Percentiles rank a stretch among this genome's conserved stretches.
Evolutionary conservation across 1,140 invertebrate species (phyloP).

Genomic region (Eumaeus atala): DNA sequence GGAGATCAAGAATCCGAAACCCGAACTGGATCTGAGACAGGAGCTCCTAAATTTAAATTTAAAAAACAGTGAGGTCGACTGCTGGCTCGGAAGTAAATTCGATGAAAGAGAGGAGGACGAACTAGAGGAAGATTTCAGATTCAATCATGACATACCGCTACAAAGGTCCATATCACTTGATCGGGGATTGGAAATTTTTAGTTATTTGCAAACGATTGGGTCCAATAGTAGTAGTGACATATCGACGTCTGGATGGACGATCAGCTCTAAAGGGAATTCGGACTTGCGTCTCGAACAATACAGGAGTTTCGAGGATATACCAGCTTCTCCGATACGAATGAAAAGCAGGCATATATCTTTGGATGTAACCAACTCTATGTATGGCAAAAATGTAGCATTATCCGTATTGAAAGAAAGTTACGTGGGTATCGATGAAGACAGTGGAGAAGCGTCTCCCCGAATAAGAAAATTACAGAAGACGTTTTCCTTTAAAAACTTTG

Average conservation of each 20-base stretch:
- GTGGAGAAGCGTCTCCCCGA: slow-evolving; percentile 38
- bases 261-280: slow-evolving; percentile 37
- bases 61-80: slow-evolving; percentile 44
- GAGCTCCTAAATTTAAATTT: slow-evolving; percentile 48
- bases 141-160: slow-evolving; percentile 48
- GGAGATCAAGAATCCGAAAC: slow-evolving; percentile 31
- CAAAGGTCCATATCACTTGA: slow-evolving; percentile 60
- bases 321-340: slow-evolving; percentile 47
- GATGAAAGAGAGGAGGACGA: slow-evolving; percentile 39
- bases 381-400: slow-evolving; percentile 30
- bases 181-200: slow-evolving; percentile 53
- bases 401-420: slow-evolving; percentile 49
- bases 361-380: slow-evolving; percentile 31
- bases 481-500: slow-evolving; percentile 41
- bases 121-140: slow-evolving; percentile 32
- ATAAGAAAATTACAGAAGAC: slow-evolving; percentile 54
- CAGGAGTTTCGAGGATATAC: slow-evolving; percentile 62
- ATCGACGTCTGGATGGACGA: slow-evolving; percentile 40
- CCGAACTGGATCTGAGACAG: slow-evolving; percentile 48
- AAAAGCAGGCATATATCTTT: slow-evolving; percentile 61
- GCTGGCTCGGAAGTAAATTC: slow-evolving; percentile 50
- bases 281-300: slow-evolving; percentile 36
- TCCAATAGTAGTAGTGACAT: slow-evolving; percentile 27
- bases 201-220: slow-evolving; percentile 43
- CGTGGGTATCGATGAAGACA: slow-evolving; percentile 40